These are phyloP conservation scores for Scarus forsteni DNA, from an alignment of 2,797 vertebrate genomes.

Conservation along the genomic window DNA sequence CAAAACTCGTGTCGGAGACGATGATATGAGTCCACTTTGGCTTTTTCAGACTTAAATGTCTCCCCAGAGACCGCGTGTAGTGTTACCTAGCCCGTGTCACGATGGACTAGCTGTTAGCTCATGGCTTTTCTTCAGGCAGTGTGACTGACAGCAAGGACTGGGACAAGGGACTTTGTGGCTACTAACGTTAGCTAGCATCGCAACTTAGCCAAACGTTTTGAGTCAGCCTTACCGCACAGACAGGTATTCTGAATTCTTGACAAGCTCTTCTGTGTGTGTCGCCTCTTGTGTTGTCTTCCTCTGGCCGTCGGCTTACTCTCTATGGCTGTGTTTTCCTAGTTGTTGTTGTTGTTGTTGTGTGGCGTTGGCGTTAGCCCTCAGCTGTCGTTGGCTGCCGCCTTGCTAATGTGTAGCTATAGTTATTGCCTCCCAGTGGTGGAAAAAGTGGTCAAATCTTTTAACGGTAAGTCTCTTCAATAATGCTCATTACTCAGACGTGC, in stretches of 20 bases:
- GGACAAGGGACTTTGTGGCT: constrained; percentile 67
- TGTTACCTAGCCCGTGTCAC: constrained; percentile 33
- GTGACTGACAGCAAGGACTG: constrained; percentile 60
- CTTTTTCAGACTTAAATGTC: constrained; percentile 12
- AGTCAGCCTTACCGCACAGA: constrained; percentile 59
- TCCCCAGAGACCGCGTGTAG: constrained; percentile 2
- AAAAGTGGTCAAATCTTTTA: constrained; percentile 77
- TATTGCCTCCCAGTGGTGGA: constrained; percentile 81
- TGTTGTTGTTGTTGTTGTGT: constrained; percentile 54
- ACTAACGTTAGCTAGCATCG: constrained; percentile 66
- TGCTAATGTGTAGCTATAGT: constrained; percentile 74
- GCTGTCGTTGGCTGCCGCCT: constrained; percentile 67
- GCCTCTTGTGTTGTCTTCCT: constrained; percentile 63
- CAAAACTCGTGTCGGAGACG: constrained; percentile 15
- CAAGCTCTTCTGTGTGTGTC: constrained; percentile 66
- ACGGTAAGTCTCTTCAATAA: constrained; percentile 70
- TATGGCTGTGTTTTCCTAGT: constrained; percentile 58
- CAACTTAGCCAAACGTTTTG: constrained; percentile 70
- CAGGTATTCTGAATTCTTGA: constrained; percentile 69
- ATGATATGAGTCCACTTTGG: constrained; percentile 28
- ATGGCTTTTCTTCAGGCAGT: constrained; percentile 41
- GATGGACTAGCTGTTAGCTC: constrained; percentile 64
- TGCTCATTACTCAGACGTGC: constrained; percentile 3
- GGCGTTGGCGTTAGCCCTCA: constrained; percentile 71
- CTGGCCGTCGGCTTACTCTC: constrained; percentile 43